A percentile compares a stretch with the other conserved stretches of the same genome.
Evolutionary conservation across 2,888 invertebrate species (phyloP).

Genomic region (Caenorhabditis macrosperma): DNA sequence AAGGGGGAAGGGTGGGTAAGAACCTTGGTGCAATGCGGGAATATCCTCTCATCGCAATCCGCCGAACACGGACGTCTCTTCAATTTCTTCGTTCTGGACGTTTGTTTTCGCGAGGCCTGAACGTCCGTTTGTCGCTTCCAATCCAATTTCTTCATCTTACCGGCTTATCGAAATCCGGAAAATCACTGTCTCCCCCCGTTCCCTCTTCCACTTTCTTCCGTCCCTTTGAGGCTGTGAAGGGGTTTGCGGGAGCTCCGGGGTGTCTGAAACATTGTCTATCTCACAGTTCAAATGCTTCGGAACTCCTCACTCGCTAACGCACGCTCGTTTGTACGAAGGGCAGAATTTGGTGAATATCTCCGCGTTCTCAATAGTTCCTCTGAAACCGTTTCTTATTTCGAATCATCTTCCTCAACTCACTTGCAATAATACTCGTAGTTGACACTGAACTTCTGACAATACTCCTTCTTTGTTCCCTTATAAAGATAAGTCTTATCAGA

Average conservation of each 20-base stretch:
- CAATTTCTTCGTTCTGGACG: slow-evolving; percentile 6
- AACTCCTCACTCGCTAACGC: slow-evolving; percentile 13
- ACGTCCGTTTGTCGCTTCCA: too few species aligned
- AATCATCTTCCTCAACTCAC: slow-evolving; percentile 17
- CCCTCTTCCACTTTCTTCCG: not conserved
- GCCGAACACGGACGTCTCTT: slow-evolving; percentile 68
- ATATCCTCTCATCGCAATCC: slow-evolving; percentile 69
- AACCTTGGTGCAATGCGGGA: slow-evolving; percentile 59
- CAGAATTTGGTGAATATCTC: slow-evolving; percentile 66
- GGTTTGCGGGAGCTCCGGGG: slow-evolving; percentile 27
- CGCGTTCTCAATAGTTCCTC: slow-evolving; percentile 54
- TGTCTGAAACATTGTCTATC: not conserved
- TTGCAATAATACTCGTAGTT: slow-evolving; percentile 70
- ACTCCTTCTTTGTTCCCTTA: slow-evolving; percentile 64
- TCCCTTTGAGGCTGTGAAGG: slow-evolving; percentile 29
- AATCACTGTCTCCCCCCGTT: slow-evolving; percentile 29
- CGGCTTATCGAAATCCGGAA: slow-evolving; percentile 64
- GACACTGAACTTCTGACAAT: slow-evolving; percentile 67
- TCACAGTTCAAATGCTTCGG: not conserved
- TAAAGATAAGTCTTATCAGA: slow-evolving; percentile 54
- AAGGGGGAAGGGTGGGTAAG: too few species aligned
- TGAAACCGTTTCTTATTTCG: not conserved
- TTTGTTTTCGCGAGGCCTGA: too few species aligned
- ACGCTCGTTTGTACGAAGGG: slow-evolving; percentile 61
- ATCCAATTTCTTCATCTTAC: not conserved